Conservation (phyloP, 1,140 invertebrate species). For the Psilanteris sp. region DNA sequence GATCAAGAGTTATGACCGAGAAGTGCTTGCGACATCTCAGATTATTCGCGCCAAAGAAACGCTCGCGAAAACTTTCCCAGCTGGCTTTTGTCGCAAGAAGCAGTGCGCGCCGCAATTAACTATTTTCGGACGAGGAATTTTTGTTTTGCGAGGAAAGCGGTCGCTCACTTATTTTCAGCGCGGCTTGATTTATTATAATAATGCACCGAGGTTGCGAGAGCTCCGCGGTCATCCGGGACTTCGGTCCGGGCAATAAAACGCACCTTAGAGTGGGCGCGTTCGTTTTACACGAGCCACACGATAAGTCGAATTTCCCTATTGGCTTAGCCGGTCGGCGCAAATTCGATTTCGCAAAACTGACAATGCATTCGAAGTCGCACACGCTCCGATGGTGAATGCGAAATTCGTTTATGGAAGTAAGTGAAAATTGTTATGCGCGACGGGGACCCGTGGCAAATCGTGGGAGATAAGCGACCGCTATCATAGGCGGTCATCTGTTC, state of each 20-base stretch:
- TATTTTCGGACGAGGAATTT: slow-evolving; percentile 32
- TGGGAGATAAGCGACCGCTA: slow-evolving; percentile 41
- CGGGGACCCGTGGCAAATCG: slow-evolving; percentile 25
- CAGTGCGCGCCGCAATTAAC: slow-evolving; percentile 37
- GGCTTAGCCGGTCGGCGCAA: no score
- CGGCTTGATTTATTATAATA: slow-evolving; percentile 34
- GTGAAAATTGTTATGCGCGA: slow-evolving; percentile 14
- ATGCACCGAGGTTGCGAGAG: slow-evolving; percentile 2
- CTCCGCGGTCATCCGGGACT: no score
- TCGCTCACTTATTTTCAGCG: not conserved
- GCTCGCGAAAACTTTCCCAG: slow-evolving; percentile 34
- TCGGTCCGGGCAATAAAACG: no score
- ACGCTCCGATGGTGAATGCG: no score
- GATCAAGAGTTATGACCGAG: slow-evolving; percentile 46
- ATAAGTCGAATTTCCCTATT: no score
- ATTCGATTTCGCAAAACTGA: no score
- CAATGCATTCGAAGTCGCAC: no score
- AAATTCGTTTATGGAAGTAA: no score
- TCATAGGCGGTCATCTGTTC: slow-evolving; percentile 63
- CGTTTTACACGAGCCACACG: no score
- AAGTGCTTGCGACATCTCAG: slow-evolving; percentile 32
- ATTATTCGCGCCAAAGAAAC: slow-evolving; percentile 22
- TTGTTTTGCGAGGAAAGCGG: slow-evolving; percentile 10
- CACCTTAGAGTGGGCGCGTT: no score
- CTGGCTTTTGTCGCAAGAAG: slow-evolving; percentile 9